A percentile compares a stretch with the other conserved stretches of the same genome.
phyloP scores from a whole-genome alignment of 2,797 vertebrate genomes.

The Hoplostethus atlanticus region DNA sequence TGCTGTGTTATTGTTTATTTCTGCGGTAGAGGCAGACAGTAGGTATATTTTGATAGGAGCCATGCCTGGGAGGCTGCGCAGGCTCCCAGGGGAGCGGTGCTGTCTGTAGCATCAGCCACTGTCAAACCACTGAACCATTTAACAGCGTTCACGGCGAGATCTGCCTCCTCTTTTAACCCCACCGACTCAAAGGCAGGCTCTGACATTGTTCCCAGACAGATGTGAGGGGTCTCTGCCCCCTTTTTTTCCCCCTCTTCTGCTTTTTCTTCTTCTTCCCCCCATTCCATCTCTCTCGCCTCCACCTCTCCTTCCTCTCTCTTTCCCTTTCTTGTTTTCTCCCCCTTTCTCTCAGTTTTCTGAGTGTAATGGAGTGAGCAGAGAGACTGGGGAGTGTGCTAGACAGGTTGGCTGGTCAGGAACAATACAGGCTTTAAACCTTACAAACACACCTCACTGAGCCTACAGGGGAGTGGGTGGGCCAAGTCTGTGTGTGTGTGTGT shows the following conservation, averaged over 20 bases:
- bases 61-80: conserved; percentile 74
- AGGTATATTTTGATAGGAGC: conserved; percentile 82
- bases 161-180: conserved; percentile 84
- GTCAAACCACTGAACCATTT: conserved; percentile 89
- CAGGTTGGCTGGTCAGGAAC: conserved; percentile 81
- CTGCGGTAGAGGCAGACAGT: conserved; percentile 69
- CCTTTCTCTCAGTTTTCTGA: conserved; percentile 70
- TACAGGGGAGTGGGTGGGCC: conserved; percentile 58
- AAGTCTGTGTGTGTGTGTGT: conserved; percentile 30
- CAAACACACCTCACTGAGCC: conserved; percentile 77
- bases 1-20: conserved; percentile 80
- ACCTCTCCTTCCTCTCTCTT: conserved; percentile 31
- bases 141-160: conserved; percentile 84
- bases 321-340: conserved; percentile 58
- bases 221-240: conserved; percentile 73
- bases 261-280: conserved; percentile 28
- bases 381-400: conserved; percentile 63
- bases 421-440: conserved; percentile 78
- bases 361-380: conserved; percentile 76
- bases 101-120: conserved; percentile 85
- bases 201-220: conserved; percentile 82
- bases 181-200: conserved; percentile 80
- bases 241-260: conserved; percentile 17
- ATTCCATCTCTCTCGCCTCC: conserved; percentile 48
- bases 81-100: conserved; percentile 75